Percentiles rank a stretch among this genome's conserved stretches.
Conservation (phyloP, 2,888 invertebrate genomes). For the Ryuthela nishihirai region DNA sequence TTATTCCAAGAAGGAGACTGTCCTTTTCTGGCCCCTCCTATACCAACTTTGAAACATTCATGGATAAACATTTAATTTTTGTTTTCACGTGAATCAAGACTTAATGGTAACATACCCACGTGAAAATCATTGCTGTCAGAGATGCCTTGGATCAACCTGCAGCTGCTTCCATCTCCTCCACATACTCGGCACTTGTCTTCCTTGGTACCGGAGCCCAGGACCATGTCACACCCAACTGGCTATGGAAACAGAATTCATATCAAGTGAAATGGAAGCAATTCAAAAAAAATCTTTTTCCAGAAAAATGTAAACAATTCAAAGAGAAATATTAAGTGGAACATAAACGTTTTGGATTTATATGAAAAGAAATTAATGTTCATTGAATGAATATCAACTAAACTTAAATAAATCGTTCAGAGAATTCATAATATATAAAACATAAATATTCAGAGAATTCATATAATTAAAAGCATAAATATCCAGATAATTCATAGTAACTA, state of each 20-base stretch:
- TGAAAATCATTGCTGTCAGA: conserved; percentile 69
- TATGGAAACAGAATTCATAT: conserved; percentile 49
- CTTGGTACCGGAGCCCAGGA: conserved; percentile 77
- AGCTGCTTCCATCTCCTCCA: conserved; percentile 77
- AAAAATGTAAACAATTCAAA: no score
- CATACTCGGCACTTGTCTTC: conserved; percentile 90
- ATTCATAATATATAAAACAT: no score
- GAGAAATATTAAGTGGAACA: no score
- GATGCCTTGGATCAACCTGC: conserved; percentile 69
- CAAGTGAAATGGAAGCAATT: background rate
- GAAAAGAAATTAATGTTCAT: no score
- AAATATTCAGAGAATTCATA: background rate
- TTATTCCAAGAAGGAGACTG: no score
- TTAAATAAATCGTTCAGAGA: no score
- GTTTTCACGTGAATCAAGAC: background rate
- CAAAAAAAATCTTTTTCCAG: no score
- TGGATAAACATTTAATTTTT: background rate
- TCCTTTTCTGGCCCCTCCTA: no score
- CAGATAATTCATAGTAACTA: background rate
- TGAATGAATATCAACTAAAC: no score
- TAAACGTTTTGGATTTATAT: no score
- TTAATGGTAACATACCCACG: conserved; percentile 45
- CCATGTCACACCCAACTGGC: conserved; percentile 92
- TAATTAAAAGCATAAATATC: background rate
- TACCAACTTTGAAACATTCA: no score